phyloP scores from a whole-genome alignment of 2,888 invertebrate genomes.

The Cheilosia grossa region DNA sequence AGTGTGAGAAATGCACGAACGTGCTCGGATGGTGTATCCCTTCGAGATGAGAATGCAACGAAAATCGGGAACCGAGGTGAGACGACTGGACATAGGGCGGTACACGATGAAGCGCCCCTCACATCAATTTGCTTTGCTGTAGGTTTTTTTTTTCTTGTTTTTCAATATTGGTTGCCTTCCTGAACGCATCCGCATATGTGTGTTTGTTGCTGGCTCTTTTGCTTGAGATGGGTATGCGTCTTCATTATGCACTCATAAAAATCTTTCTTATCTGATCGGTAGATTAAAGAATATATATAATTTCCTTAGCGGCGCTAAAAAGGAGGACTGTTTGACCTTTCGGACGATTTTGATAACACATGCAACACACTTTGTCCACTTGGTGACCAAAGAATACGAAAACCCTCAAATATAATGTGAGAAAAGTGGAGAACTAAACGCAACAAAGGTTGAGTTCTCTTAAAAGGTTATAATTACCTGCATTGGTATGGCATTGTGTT shows the following conservation, averaged over 20 bases:
- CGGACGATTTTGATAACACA: slow-evolving; percentile 71
- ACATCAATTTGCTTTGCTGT: slow-evolving; percentile 22
- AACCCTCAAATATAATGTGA: slow-evolving; percentile 23
- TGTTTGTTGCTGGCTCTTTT: neutral
- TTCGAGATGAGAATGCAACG: neutral
- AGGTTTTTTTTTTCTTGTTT: slow-evolving; percentile 24
- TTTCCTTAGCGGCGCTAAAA: slow-evolving; percentile 73
- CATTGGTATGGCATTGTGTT: slow-evolving; percentile 33
- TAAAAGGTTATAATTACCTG: slow-evolving; percentile 74
- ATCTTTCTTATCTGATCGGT: slow-evolving; percentile 72
- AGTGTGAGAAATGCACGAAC: slow-evolving; percentile 58
- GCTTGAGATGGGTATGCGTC: slow-evolving; percentile 58
- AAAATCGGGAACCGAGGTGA: slow-evolving; percentile 29
- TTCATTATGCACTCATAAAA: slow-evolving; percentile 74
- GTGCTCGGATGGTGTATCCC: slow-evolving; percentile 6
- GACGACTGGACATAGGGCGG: slow-evolving; percentile 63
- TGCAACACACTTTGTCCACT: slow-evolving; percentile 67
- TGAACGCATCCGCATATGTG: slow-evolving; percentile 12
- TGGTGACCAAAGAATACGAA: slow-evolving; percentile 14
- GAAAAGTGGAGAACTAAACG: slow-evolving; percentile 13
- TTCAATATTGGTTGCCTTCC: slow-evolving; percentile 40
- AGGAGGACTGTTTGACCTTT: slow-evolving; percentile 73
- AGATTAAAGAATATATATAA: slow-evolving; percentile 73
- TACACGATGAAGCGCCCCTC: slow-evolving; percentile 64
- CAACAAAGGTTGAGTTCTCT: slow-evolving; percentile 25